These are phyloP conservation scores for Ptychoptera albimana DNA, from an alignment of 2,888 invertebrate genomes.

Conservation along the genomic window DNA sequence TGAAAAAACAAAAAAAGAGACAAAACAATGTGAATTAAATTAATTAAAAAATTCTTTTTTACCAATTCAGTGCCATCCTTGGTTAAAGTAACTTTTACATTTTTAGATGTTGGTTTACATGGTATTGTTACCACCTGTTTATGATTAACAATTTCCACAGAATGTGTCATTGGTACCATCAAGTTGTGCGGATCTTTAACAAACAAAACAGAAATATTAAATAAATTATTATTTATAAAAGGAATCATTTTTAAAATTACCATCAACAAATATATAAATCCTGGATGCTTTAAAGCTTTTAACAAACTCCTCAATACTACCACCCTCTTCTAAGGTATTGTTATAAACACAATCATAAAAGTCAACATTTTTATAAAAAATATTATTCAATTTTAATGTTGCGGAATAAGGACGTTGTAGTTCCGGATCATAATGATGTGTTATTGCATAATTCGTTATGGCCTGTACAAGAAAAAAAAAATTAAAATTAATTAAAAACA, in stretches of 20 bases:
- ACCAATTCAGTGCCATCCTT: constrained; percentile 17
- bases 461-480: too few relatives aligned
- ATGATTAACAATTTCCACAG: constrained; percentile 10
- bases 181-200: constrained; percentile 31
- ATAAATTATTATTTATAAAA: too few relatives aligned
- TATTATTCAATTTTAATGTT: constrained; percentile 31
- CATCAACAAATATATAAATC: constrained; percentile 39
- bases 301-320: constrained; percentile 22
- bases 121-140: constrained; percentile 31
- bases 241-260: constrained; percentile 20
- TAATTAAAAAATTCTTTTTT: constrained; percentile 8
- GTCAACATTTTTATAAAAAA: constrained; percentile 34
- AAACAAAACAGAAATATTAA: background rate
- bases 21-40: too few relatives aligned
- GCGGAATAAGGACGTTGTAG: constrained; percentile 26
- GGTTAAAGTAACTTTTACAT: constrained; percentile 28
- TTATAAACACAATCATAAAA: constrained; percentile 39
- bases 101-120: constrained; percentile 46
- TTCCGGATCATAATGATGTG: constrained; percentile 12
- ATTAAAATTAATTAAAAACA: background rate
- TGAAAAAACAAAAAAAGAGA: too few relatives aligned
- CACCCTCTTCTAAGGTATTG: constrained; percentile 16
- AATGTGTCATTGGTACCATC: constrained; percentile 31
- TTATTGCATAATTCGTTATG: background rate
- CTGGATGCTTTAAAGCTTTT: constrained; percentile 25